phyloP scores from a whole-genome alignment of 2,113 vertebrate species.

The Brienomyrus longianalis region DNA sequence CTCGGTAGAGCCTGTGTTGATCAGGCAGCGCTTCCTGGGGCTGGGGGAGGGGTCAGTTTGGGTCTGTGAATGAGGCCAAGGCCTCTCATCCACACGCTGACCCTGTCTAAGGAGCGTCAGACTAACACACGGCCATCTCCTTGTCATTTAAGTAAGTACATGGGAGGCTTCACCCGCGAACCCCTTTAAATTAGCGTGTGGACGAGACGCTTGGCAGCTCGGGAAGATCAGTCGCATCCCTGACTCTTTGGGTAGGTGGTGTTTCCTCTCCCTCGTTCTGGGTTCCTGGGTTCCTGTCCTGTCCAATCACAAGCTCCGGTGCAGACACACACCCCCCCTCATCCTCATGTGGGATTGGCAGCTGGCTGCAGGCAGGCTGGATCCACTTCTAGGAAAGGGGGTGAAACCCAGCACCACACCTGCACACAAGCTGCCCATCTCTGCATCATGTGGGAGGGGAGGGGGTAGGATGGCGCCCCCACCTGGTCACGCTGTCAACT shows the following conservation, averaged over 20 bases:
- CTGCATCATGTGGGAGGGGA: conserved; percentile 12
- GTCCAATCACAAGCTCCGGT: background rate
- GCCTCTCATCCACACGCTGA: conserved; percentile 23
- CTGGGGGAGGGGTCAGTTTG: background rate
- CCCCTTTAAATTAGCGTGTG: background rate
- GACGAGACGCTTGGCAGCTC: background rate
- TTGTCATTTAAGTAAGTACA: background rate
- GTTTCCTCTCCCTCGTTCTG: background rate
- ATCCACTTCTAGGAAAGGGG: background rate
- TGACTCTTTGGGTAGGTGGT: background rate
- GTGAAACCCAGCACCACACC: background rate
- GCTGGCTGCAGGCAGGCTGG: background rate
- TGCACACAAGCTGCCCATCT: conserved; percentile 31
- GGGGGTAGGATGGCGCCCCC: background rate
- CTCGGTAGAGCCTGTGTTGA: conserved; percentile 32
- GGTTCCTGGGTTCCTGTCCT: background rate
- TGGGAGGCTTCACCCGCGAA: background rate
- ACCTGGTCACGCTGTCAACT: background rate
- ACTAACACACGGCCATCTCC: background rate
- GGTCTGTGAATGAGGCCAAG: conserved; percentile 28
- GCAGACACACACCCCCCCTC: background rate
- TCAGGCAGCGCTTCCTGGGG: conserved; percentile 41
- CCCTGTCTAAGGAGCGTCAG: background rate
- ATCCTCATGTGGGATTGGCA: background rate
- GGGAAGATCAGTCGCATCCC: background rate